These are phyloP conservation scores for Dryobotodes eremita DNA, from an alignment of 2,888 invertebrate genomes.

Conservation along the genomic window DNA sequence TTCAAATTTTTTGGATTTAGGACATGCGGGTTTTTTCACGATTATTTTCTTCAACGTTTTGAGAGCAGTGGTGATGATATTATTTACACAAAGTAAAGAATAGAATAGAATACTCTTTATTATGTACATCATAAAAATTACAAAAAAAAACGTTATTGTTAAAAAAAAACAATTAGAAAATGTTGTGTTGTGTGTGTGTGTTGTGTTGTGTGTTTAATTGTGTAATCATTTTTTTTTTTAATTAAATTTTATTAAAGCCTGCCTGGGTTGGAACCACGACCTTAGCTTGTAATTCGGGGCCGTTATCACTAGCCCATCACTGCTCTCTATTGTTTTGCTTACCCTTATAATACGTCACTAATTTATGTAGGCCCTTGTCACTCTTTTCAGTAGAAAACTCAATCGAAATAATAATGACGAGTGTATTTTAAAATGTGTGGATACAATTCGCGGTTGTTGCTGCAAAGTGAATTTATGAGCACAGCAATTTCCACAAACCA, in stretches of 20 bases:
- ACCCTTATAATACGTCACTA: background rate
- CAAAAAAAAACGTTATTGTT: too few relatives aligned
- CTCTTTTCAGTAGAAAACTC: background rate
- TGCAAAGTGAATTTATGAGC: conserved; percentile 24
- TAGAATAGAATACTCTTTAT: too few relatives aligned
- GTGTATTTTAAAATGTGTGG: background rate
- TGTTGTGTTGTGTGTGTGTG: too few relatives aligned
- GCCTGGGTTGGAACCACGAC: background rate
- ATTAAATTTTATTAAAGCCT: too few relatives aligned
- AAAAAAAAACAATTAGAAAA: too few relatives aligned
- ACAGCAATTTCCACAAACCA: conserved; percentile 21
- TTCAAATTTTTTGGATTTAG: background rate
- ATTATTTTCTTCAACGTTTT: background rate
- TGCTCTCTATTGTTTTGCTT: background rate
- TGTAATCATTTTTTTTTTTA: too few relatives aligned
- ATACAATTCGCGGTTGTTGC: too few relatives aligned
- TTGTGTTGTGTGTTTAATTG: too few relatives aligned
- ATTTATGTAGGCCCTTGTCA: background rate
- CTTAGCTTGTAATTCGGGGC: background rate
- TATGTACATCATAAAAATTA: too few relatives aligned
- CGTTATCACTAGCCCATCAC: too few relatives aligned
- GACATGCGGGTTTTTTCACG: background rate
- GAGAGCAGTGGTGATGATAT: background rate
- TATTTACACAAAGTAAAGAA: background rate
- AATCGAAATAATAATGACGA: too few relatives aligned